Evolutionary conservation across 2,797 vertebrate genomes (phyloP).

Genomic region (Scolopax rusticola): DNA sequence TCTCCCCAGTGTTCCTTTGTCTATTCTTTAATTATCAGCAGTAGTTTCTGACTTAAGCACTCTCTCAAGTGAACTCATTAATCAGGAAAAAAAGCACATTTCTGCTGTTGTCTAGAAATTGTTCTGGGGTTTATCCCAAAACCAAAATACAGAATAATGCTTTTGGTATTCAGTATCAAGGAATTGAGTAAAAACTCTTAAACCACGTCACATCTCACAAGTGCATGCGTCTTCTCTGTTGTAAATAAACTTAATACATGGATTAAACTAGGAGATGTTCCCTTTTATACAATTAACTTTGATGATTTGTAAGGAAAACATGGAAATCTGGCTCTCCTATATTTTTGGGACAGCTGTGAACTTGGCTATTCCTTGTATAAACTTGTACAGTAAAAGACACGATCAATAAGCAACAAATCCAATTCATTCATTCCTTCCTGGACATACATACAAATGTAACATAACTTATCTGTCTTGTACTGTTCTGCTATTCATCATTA

Average conservation of each 20-base stretch:
- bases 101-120: neutral
- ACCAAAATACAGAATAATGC: neutral
- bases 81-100: neutral
- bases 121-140: neutral
- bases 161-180: neutral
- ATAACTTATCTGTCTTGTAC: neutral
- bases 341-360: neutral
- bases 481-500: neutral
- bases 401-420: neutral
- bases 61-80: neutral
- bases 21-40: neutral
- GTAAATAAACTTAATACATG: neutral
- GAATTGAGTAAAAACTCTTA: neutral
- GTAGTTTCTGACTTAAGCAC: neutral
- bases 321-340: accelerated
- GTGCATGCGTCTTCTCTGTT: neutral
- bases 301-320: accelerated
- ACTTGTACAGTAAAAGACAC: neutral
- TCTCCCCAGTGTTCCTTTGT: neutral
- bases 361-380: neutral
- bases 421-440: neutral
- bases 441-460: neutral
- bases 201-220: neutral
- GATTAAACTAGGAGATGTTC: neutral
- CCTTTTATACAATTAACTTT: neutral